Base-by-base conservation (phyloP, 2,888 invertebrate genomes). In the Tanypteryx hageni region DNA sequence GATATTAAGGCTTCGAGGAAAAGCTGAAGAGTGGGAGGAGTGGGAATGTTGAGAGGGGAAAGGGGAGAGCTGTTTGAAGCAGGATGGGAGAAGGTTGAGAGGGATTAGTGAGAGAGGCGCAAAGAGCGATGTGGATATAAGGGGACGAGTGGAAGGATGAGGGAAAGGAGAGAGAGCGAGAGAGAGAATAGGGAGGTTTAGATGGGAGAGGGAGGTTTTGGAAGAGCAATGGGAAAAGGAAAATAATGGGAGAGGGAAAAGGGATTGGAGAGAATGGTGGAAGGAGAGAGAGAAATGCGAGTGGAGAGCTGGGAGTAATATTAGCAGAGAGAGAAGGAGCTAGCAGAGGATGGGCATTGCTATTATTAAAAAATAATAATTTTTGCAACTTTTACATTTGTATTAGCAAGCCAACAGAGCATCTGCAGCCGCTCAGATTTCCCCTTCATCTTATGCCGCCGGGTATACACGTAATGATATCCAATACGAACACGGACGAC, bases 21-120 rank as follows among this genome's bases (percentile, higher is more conserved):
- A 22, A 13, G 27, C 10, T 84, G 44, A 44, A 10, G 57, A 57
- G n/a, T n/a, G 56, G 81, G 44, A 83, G n/a, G n/a, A n/a, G n/a
- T n/a, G 76, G 76, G 76, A 76, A 76, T 76, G n/a, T 0, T 7
- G 3, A 18, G 16, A 57, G 85, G 85, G 58, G 85, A 22, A 11
- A 27, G 85, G 82, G 18, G 64, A 64, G 7, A 18, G 64, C 18
- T 83, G 44, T 83, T 56, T 83, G 44, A 56, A 83, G 56, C 82
- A 16, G 82, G 22, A 82, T 44, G n/a, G 61, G n/a, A 86, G 61
- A 16, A 44, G 89, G 89, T 89, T 89, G 89, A 89, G 64, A 44
- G 83, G 83, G 89, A 89, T 89, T 89, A 89, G 44, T 11, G 89
- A 64, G 59, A 44, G 68, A 64, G 44, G 61, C 44, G n/a, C 44